Evolutionary conservation across 2,797 vertebrate genomes (phyloP), one percentile per base, ranked within the genome.

Genomic region (Poeciliopsis turneri): DNA sequence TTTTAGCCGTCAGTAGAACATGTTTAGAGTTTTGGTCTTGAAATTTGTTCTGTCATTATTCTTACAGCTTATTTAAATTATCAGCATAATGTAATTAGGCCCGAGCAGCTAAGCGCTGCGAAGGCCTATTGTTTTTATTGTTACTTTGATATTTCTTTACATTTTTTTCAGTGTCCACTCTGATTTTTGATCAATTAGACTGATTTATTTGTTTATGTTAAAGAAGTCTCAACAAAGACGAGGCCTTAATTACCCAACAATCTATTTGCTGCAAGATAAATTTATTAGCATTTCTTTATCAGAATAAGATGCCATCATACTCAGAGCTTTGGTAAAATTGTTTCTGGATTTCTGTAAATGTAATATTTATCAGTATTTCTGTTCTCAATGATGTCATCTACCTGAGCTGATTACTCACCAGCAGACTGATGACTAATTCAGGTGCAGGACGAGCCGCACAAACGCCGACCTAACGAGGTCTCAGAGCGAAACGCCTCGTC

Each of bases 351-450:
- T 69, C 66, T 45, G 23, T 69, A 13, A 69, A 43, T 69, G 30
- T 25, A 68, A 43, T 45, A 11, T 68, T 68, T 25, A 69, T 25
- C 23, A 15, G 39, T 2, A 13, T 69, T 15, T 69, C 41, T 2
- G 1, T 25, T 41, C 28, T 28, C 47, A 49, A 81, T 53, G 12
- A 30, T 64, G 70, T 75, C 28, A 64, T 18, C 47, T 78, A 64
- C 2, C 10, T 74, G 39, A 47, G 51, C 45, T 49, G 66, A 55
- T 55, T 43, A 76, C 77, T 73, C 66, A 68, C 41, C 7, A 69
- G 25, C 85, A 82, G 72, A 66, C 86, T 88, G 90, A 93, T 92
- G 90, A 92, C 92, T 92, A 90, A 93, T 92, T 93, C 88, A 93
- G 87, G 88, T 81, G 88, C 85, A 89, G 89, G 90, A 84, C 88